These are phyloP conservation scores for Microctenopoma stevenorrisi DNA, from an alignment of 2,797 vertebrate genomes.

Conservation along the genomic window DNA sequence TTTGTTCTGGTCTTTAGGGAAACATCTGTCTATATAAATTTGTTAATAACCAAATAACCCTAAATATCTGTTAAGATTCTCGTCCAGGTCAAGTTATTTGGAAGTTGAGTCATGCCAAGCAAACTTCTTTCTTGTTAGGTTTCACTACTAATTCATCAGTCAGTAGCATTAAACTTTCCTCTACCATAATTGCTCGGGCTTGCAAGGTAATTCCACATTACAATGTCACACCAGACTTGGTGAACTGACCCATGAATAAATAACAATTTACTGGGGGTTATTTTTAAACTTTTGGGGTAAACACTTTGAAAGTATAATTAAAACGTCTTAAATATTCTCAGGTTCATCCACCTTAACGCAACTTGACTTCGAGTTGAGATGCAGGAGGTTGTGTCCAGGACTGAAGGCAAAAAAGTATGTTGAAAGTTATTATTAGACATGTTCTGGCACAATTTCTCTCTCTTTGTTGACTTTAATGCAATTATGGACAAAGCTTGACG, in stretches of 20 bases:
- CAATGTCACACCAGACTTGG: conserved; percentile 14
- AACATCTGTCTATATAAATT: too few species aligned
- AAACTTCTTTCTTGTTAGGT: too few species aligned
- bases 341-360: not conserved
- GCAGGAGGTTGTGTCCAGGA: conserved; percentile 3
- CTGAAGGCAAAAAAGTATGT: not conserved
- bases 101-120: too few species aligned
- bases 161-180: not conserved
- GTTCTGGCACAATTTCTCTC: not conserved
- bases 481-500: conserved; percentile 20
- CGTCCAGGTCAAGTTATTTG: too few species aligned
- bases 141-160: too few species aligned
- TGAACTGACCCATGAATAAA: conserved; percentile 17
- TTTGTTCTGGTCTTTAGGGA: too few species aligned
- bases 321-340: not conserved
- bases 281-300: not conserved
- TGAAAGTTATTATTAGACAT: not conserved
- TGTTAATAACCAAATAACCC: too few species aligned
- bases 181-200: not conserved
- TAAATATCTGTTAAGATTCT: too few species aligned
- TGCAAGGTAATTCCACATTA: conserved; percentile 5
- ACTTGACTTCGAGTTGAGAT: not conserved
- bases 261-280: not conserved
- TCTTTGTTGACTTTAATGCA: conserved; percentile 20
- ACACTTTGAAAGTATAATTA: not conserved